These are phyloP conservation scores for Melitaea athalia DNA, from an alignment of 2,888 invertebrate genomes.

Conservation along the genomic window DNA sequence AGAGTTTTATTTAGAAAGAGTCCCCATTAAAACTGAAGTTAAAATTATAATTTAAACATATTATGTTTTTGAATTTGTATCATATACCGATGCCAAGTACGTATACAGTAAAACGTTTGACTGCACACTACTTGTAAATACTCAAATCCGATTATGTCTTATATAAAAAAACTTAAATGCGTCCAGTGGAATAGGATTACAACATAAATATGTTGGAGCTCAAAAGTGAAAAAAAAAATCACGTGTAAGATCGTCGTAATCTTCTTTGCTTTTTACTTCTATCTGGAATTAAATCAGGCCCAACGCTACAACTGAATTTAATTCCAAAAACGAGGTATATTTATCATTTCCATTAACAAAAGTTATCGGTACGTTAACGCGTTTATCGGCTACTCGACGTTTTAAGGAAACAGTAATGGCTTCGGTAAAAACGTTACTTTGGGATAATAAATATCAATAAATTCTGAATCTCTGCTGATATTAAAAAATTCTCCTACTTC, in stretches of 20 bases:
- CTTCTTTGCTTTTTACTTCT: constrained; percentile 21
- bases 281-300: constrained; percentile 9
- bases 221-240: constrained; percentile 29
- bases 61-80: not conserved
- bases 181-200: constrained; percentile 32
- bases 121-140: constrained; percentile 14
- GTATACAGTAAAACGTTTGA: not conserved
- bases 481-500: not conserved
- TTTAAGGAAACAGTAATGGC: not conserved
- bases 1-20: not conserved
- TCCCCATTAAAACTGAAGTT: not conserved
- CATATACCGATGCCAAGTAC: not conserved
- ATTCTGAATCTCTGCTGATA: not conserved
- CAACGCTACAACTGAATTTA: not conserved
- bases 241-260: constrained; percentile 16
- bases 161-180: constrained; percentile 26
- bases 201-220: constrained; percentile 29
- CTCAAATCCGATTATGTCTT: constrained; percentile 27
- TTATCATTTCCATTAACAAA: constrained; percentile 6
- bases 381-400: not conserved
- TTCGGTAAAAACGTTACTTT: not conserved
- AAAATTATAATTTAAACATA: not conserved
- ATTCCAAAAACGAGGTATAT: not conserved
- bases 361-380: not conserved
- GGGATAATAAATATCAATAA: not conserved